These are phyloP conservation scores for Brenthis hecate DNA, from an alignment of 2,888 invertebrate genomes.

Conservation along the genomic window DNA sequence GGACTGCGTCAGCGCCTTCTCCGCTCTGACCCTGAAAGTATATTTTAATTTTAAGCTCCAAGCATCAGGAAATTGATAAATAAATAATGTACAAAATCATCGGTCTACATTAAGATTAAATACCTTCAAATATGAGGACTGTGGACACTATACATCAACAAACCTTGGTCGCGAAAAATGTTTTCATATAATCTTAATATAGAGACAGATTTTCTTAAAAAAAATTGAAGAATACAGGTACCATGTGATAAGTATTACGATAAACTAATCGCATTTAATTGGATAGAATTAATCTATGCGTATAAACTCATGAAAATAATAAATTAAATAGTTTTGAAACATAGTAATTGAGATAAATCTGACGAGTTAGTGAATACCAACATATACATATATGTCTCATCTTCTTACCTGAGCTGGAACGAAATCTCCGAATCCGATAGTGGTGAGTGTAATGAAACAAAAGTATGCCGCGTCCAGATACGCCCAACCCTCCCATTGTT, in stretches of 20 bases:
- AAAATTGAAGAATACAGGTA: too few relatives aligned
- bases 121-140: too few relatives aligned
- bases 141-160: too few relatives aligned
- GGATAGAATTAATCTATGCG: too few relatives aligned
- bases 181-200: too few relatives aligned
- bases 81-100: too few relatives aligned
- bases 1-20: conserved; percentile 67
- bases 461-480: conserved; percentile 95
- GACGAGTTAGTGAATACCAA: background rate
- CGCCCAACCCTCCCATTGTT: conserved; percentile 92
- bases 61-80: background rate
- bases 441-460: conserved; percentile 96
- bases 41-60: background rate
- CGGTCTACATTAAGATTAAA: too few relatives aligned
- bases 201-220: too few relatives aligned
- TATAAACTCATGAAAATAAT: too few relatives aligned
- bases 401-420: conserved; percentile 89
- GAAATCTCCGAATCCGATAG: conserved; percentile 96
- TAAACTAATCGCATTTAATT: too few relatives aligned
- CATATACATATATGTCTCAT: background rate
- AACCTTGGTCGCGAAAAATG: too few relatives aligned
- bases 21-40: conserved; percentile 46
- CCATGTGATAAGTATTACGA: too few relatives aligned
- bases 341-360: background rate
- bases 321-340: background rate